phyloP scores from a whole-genome alignment of 2,113 vertebrate genomes.

The Muntiacus muntjak region DNA sequence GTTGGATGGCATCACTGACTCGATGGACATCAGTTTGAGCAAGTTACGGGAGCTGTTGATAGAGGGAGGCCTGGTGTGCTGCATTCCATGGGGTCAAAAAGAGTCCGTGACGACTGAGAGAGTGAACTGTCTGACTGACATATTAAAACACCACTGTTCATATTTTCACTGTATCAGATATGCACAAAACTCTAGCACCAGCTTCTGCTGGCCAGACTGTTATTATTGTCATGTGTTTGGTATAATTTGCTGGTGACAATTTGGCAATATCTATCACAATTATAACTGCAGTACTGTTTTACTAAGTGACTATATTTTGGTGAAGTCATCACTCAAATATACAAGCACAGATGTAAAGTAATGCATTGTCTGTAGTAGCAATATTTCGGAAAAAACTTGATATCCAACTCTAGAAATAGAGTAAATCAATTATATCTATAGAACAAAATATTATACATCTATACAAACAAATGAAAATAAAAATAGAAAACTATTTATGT shows the following conservation, averaged over 20 bases:
- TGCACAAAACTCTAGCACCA: not conserved
- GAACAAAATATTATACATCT: not conserved
- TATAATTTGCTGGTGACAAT: not conserved
- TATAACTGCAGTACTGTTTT: not conserved
- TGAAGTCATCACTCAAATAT: not conserved
- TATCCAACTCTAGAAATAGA: not conserved
- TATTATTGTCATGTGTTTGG: not conserved
- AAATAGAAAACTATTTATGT: not conserved
- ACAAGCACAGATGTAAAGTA: not conserved
- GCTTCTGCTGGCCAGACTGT: not conserved
- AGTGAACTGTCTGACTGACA: not conserved
- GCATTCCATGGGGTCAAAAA: not conserved
- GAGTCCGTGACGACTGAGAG: fast-evolving
- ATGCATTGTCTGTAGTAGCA: not conserved
- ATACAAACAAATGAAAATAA: not conserved
- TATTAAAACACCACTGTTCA: not conserved
- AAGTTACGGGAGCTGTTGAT: not conserved
- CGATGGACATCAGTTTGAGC: not conserved
- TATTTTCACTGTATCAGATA: not conserved
- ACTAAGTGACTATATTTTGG: not conserved
- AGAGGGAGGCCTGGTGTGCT: not conserved
- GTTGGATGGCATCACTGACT: not conserved
- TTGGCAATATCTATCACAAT: not conserved
- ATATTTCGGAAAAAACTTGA: not conserved
- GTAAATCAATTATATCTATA: not conserved